These are phyloP conservation scores for Ostrea edulis DNA, from an alignment of 1,140 invertebrate genomes.

Conservation along the genomic window DNA sequence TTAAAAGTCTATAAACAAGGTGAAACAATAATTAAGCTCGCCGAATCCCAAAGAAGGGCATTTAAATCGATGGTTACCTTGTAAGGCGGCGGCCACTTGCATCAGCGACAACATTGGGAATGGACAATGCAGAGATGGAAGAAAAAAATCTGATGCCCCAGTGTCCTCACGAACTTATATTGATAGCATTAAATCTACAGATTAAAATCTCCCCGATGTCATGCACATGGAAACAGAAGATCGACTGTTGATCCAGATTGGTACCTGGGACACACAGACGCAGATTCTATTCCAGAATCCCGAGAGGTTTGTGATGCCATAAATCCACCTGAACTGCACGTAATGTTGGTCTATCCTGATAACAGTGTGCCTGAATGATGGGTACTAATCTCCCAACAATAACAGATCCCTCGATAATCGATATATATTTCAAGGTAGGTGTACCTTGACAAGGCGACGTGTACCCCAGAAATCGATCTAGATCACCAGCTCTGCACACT, in stretches of 20 bases:
- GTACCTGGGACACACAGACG: neutral
- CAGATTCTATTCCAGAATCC: neutral
- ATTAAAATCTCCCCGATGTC: neutral
- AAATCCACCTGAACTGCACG: neutral
- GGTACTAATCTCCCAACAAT: neutral
- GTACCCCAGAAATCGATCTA: neutral
- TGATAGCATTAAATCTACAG: neutral
- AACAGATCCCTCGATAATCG: neutral
- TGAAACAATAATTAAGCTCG: conserved; percentile 20
- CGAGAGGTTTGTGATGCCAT: neutral
- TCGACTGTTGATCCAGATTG: neutral
- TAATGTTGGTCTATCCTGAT: neutral
- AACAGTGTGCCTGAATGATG: neutral
- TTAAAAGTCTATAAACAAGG: conserved; percentile 12
- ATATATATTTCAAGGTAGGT: neutral
- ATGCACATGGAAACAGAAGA: neutral
- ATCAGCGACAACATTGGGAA: conserved; percentile 24
- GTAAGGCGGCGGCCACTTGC: conserved; percentile 9
- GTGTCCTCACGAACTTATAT: neutral
- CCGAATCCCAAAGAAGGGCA: neutral
- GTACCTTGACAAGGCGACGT: conserved; percentile 1
- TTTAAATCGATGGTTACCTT: conserved; percentile 23
- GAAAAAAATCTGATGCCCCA: neutral
- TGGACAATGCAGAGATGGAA: neutral
- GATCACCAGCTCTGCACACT: neutral